Percentiles rank a stretch among this genome's conserved stretches.
Evolutionary conservation across 2,797 vertebrate species (phyloP).

Genomic region (Myotis daubentonii): DNA sequence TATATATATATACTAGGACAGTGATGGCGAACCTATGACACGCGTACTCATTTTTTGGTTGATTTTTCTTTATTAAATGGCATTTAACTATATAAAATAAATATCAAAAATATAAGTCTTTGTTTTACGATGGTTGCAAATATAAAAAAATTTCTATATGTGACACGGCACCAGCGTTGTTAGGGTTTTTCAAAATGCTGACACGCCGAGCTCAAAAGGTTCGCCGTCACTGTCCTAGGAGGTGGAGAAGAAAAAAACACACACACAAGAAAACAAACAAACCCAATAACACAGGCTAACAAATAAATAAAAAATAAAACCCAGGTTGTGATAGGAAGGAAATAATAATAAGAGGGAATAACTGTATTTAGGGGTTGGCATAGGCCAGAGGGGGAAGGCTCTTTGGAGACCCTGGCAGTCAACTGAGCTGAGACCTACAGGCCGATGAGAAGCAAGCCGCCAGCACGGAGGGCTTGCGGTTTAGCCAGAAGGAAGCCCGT

Average conservation of each 20-base stretch:
- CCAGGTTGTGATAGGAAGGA: neutral
- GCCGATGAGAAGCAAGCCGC: neutral
- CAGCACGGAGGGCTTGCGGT: neutral
- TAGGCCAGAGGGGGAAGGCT: neutral
- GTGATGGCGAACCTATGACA: too few species aligned
- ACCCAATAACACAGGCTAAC: neutral
- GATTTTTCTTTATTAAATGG: too few species aligned
- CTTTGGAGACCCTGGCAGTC: neutral
- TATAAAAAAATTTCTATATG: too few species aligned
- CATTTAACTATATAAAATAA: too few species aligned
- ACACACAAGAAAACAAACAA: too few species aligned
- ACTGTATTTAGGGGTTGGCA: neutral
- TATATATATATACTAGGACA: neutral
- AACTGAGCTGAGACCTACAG: neutral
- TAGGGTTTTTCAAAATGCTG: too few species aligned
- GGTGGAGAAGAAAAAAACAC: neutral
- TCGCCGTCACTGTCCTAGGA: neutral
- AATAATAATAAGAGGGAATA: neutral
- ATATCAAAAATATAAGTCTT: too few species aligned
- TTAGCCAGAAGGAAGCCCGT: neutral
- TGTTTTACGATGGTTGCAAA: too few species aligned
- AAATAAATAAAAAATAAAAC: conserved; percentile 19
- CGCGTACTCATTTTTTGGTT: too few species aligned
- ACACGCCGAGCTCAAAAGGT: too few species aligned
- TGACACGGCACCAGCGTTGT: too few species aligned